These are phyloP conservation scores for Emys orbicularis DNA, from an alignment of 2,797 vertebrate genomes.

Conservation along the genomic window DNA sequence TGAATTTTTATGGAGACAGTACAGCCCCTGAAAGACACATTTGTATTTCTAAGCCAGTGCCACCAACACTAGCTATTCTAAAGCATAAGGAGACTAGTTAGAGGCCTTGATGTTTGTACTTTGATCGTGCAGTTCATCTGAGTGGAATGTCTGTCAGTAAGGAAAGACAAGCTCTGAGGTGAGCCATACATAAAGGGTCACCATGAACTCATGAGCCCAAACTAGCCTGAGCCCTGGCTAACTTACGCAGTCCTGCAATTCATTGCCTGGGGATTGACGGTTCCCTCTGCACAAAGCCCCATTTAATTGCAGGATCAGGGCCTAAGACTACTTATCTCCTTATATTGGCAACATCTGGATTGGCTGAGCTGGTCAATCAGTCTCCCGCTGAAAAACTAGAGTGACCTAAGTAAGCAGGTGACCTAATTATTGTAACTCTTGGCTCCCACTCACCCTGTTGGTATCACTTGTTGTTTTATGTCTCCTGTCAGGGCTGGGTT, in stretches of 20 bases:
- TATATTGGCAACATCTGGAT: background rate
- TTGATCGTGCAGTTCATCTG: background rate
- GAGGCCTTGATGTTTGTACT: background rate
- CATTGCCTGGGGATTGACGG: background rate
- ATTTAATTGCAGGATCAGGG: background rate
- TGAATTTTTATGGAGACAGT: slow-evolving; percentile 26
- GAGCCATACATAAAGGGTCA: background rate
- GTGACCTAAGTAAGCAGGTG: background rate
- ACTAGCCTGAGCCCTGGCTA: background rate
- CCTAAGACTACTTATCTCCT: background rate
- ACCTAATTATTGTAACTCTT: background rate
- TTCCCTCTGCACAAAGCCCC: fast-evolving
- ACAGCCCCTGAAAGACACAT: background rate
- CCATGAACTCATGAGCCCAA: background rate
- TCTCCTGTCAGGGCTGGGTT: background rate
- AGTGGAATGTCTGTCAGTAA: background rate
- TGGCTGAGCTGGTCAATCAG: fast-evolving
- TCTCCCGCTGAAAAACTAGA: background rate
- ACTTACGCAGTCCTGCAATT: background rate
- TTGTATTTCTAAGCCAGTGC: slow-evolving; percentile 18
- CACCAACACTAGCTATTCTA: background rate
- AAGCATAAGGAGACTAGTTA: background rate
- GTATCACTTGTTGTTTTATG: background rate
- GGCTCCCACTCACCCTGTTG: background rate
- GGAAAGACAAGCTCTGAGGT: background rate